A percentile compares a stretch with the other conserved stretches of the same genome.
phyloP scores from a whole-genome alignment of 1,140 invertebrate genomes.

The Zophobas atratus region DNA sequence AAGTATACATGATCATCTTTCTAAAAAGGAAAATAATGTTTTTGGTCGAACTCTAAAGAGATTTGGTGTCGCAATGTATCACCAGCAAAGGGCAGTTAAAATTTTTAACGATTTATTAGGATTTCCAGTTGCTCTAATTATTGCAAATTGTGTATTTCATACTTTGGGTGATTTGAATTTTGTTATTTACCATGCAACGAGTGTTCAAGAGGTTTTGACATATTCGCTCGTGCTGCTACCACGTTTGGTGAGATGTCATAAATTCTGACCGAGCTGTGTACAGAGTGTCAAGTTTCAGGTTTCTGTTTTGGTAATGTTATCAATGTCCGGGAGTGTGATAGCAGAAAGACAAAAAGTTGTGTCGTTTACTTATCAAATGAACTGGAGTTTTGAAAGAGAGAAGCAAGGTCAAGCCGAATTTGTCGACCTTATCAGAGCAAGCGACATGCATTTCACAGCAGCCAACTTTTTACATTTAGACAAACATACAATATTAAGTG shows the following conservation, averaged over 20 bases:
- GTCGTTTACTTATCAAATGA: constrained; percentile 6
- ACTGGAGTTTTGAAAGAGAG: constrained; percentile 6
- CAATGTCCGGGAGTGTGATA: not conserved
- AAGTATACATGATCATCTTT: not conserved
- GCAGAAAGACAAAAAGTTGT: constrained; percentile 5
- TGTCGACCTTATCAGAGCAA: not conserved
- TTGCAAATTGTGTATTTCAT: not conserved
- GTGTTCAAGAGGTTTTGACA: not conserved
- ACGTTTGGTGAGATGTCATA: not conserved
- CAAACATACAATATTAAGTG: not conserved
- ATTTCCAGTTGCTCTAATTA: not conserved
- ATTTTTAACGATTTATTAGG: not conserved
- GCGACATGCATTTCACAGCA: not conserved
- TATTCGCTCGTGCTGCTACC: not conserved
- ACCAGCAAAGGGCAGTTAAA: not conserved
- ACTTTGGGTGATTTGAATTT: not conserved
- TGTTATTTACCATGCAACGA: not conserved
- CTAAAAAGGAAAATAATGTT: not conserved
- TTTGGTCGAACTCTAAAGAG: not conserved
- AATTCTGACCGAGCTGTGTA: not conserved
- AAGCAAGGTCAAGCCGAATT: not conserved
- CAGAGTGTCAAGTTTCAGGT: not conserved
- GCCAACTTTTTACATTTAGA: constrained; percentile 5
- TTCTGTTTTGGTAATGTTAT: not conserved
- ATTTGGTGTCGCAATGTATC: not conserved